These are phyloP conservation scores for Heterocephalus glaber DNA, from an alignment of 2,113 vertebrate genomes.

Conservation along the genomic window DNA sequence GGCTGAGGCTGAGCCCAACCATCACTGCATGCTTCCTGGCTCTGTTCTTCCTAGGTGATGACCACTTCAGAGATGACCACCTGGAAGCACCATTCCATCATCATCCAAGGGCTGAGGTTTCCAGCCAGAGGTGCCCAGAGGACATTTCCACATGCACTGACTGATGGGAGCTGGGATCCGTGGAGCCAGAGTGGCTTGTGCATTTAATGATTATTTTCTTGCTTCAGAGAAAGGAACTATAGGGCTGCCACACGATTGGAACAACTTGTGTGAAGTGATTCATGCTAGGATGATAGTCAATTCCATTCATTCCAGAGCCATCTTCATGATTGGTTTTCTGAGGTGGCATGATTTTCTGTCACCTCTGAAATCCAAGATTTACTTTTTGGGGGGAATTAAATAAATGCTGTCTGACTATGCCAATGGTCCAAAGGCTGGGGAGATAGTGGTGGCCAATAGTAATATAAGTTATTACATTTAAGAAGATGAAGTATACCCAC, in stretches of 20 bases:
- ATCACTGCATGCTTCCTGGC: fast-evolving
- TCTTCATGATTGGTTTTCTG: neutral
- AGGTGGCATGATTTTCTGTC: neutral
- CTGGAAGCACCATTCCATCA: neutral
- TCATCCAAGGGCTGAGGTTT: neutral
- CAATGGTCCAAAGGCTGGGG: neutral
- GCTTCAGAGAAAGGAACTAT: neutral
- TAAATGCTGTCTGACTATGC: neutral
- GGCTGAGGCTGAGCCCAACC: fast-evolving
- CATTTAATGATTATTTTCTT: neutral
- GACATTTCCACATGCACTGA: neutral
- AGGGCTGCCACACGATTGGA: neutral
- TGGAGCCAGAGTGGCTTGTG: neutral
- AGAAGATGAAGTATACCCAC: neutral
- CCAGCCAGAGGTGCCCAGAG: neutral
- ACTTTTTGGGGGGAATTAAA: neutral
- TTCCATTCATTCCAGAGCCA: neutral
- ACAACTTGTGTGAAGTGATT: neutral
- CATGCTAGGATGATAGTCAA: neutral
- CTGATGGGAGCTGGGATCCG: fast-evolving
- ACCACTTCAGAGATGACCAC: neutral
- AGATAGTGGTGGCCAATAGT: too few relatives aligned
- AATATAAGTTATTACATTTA: neutral
- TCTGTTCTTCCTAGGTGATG: neutral
- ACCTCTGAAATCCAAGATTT: neutral